Percentiles rank a stretch among this genome's conserved stretches.
Conservation (phyloP, 1,140 invertebrate genomes). For the Cotesia typhae region DNA sequence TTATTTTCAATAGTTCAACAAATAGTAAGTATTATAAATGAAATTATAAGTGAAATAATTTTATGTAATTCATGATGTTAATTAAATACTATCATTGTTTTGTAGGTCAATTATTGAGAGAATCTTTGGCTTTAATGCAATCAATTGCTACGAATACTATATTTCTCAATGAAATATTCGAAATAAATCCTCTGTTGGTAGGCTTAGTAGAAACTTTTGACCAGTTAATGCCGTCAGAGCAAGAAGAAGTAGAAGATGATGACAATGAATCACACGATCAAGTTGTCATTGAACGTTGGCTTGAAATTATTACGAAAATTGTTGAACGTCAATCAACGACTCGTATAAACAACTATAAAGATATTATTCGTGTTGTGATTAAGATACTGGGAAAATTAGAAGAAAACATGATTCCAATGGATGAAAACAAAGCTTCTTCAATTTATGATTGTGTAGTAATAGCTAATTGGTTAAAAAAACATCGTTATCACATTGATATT, state of each 20-base stretch:
- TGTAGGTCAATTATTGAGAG: conserved; percentile 52
- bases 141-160: conserved; percentile 39
- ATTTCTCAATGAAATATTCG: conserved; percentile 43
- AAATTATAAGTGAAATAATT: conserved; percentile 5
- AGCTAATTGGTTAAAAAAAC: conserved; percentile 43
- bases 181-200: conserved; percentile 43
- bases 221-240: conserved; percentile 41
- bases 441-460: conserved; percentile 48
- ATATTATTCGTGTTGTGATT: conserved; percentile 41
- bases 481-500: conserved; percentile 33
- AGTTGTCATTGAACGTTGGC: conserved; percentile 48
- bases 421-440: conserved; percentile 37
- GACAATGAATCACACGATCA: conserved; percentile 40
- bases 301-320: conserved; percentile 42
- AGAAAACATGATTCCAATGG: conserved; percentile 42
- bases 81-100: conserved; percentile 25
- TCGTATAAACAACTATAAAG: conserved; percentile 35
- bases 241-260: conserved; percentile 27
- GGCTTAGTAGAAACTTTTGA: conserved; percentile 48
- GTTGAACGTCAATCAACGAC: conserved; percentile 34
- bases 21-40: conserved; percentile 67
- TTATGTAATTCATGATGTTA: background rate
- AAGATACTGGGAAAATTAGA: conserved; percentile 43
- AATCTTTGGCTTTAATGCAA: conserved; percentile 46
- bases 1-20: conserved; percentile 74